Conservation (phyloP, 1,140 invertebrate species). For the Anoplolepis gracilipes region DNA sequence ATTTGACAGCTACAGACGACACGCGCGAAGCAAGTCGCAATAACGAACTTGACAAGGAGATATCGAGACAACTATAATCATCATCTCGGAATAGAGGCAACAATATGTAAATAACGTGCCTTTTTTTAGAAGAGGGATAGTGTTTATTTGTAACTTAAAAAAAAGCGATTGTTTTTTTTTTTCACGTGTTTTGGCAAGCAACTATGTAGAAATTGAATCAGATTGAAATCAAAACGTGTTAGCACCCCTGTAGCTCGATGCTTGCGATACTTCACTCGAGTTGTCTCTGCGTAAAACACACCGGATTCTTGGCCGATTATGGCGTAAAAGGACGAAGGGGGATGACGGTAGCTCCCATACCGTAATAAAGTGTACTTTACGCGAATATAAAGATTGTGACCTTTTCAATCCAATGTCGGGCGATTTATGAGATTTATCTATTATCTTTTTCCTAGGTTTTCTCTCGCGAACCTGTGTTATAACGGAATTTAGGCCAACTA, state of each 20-base stretch:
- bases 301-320: neutral
- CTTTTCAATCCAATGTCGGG: neutral
- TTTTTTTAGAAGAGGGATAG: too few species aligned
- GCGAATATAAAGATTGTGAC: constrained; percentile 3
- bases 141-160: constrained; percentile 37
- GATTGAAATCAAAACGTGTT: constrained; percentile 47
- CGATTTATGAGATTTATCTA: neutral
- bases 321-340: too few species aligned
- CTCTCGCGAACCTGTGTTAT: neutral
- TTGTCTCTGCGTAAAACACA: neutral
- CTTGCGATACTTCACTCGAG: neutral
- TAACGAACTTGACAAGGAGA: too few species aligned
- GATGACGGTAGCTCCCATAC: neutral
- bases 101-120: too few species aligned
- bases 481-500: constrained; percentile 15
- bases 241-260: neutral
- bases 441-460: neutral
- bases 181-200: neutral
- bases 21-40: too few species aligned
- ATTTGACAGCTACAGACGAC: too few species aligned
- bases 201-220: neutral
- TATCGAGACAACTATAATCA: too few species aligned
- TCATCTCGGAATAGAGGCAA: too few species aligned
- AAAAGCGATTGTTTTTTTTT: constrained; percentile 29
- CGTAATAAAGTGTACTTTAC: neutral